phyloP scores from a whole-genome alignment of 2,888 invertebrate genomes.

The Ennomos quercinarius region DNA sequence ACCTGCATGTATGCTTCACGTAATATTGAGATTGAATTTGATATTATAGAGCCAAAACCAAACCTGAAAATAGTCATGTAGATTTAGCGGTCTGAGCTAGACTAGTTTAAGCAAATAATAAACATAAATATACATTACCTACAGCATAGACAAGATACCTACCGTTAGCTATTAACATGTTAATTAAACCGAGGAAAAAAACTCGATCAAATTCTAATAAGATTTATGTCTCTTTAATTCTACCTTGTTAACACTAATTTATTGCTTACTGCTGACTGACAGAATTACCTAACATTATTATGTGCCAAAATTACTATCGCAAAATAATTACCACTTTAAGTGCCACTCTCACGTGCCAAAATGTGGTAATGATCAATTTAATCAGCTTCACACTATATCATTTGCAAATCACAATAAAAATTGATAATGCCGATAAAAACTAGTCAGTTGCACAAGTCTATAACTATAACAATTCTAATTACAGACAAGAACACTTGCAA shows the following conservation, averaged over 20 bases:
- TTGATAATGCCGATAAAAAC: slow-evolving; percentile 8
- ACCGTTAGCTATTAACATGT: background rate
- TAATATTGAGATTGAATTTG: no score
- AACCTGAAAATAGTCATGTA: no score
- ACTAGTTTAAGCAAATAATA: no score
- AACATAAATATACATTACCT: no score
- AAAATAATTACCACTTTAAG: slow-evolving; percentile 14
- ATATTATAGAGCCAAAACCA: no score
- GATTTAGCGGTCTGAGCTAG: no score
- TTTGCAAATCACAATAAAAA: slow-evolving; percentile 10
- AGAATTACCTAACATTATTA: slow-evolving; percentile 21
- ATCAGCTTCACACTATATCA: slow-evolving; percentile 10
- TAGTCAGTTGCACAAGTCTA: slow-evolving; percentile 7
- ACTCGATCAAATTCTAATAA: slow-evolving; percentile 8
- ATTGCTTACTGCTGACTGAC: slow-evolving; percentile 15
- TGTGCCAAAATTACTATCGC: slow-evolving; percentile 19
- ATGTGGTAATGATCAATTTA: slow-evolving; percentile 18
- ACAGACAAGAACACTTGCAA: slow-evolving; percentile 40
- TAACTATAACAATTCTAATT: slow-evolving; percentile 36
- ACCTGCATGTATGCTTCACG: no score
- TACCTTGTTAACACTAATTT: slow-evolving; percentile 24
- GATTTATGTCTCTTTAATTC: slow-evolving; percentile 25
- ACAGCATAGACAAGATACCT: no score
- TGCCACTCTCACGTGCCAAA: slow-evolving; percentile 9
- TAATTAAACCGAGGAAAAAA: slow-evolving; percentile 2